phyloP scores from a whole-genome alignment of 2,888 invertebrate species.

The Caenorhabditis sp. region DNA sequence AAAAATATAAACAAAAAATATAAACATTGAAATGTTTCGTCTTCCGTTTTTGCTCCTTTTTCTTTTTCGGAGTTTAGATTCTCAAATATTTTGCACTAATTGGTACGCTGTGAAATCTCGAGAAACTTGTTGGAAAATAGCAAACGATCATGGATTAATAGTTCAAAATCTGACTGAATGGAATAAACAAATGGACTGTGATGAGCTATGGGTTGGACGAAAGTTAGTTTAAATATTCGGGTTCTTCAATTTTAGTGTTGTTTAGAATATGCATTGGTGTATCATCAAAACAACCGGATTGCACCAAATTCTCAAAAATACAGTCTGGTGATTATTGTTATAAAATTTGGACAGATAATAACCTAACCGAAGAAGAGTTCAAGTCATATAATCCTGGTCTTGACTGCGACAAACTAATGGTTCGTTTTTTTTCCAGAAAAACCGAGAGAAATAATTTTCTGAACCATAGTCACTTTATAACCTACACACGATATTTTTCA shows the following conservation, averaged over 20 bases:
- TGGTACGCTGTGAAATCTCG: neutral
- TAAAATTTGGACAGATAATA: conserved; percentile 10
- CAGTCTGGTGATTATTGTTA: conserved; percentile 12
- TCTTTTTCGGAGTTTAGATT: neutral
- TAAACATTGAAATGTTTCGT: too few relatives aligned
- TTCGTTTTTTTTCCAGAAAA: too few relatives aligned
- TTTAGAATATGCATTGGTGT: conserved; percentile 9
- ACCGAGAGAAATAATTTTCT: too few relatives aligned
- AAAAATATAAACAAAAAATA: too few relatives aligned
- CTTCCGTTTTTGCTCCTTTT: neutral
- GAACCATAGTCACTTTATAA: too few relatives aligned
- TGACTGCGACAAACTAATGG: conserved; percentile 9
- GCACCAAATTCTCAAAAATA: neutral
- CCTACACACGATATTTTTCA: too few relatives aligned
- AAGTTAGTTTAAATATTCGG: too few relatives aligned
- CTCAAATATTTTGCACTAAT: neutral
- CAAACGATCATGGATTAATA: neutral
- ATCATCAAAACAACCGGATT: neutral
- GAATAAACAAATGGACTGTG: conserved; percentile 10
- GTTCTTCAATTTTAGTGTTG: too few relatives aligned
- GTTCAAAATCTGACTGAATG: neutral
- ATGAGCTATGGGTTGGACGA: conserved; percentile 7
- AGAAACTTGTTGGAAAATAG: conserved; percentile 10
- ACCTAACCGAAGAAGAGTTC: conserved; percentile 1
- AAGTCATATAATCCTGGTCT: conserved; percentile 8